Base-by-base conservation (phyloP, 2,113 vertebrate species). In the Oenanthe oenanthe region DNA sequence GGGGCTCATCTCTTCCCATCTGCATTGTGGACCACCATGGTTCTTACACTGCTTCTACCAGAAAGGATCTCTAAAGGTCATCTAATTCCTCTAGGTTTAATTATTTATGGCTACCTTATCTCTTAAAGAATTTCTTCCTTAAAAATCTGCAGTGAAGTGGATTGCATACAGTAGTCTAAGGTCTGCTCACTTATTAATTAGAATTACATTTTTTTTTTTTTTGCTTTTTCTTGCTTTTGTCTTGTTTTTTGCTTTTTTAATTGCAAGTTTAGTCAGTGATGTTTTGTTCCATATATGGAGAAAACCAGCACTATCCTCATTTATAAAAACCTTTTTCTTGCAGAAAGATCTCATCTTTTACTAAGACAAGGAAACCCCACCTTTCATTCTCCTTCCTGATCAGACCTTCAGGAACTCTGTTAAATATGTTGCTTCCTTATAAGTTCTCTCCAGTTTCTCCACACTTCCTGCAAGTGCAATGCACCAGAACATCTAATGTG, bases 221-320 rank as follows among this genome's bases (percentile, higher is more conserved):
- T 10, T 2, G 10, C 3, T 6, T 20, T 65, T 25, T 13, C 3
- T 4, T 10, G 3, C 29, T 54, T 25, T 32, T n/a, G 34, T 28
- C 4, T 57, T 58, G 3, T 13, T 14, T 40, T 24, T 17, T 8
- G 21, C 4, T 29, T 58, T 21, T 65, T 58, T 7, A 36, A 51
- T 71, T 89, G 3, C 12, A 48, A 25, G 40, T 74, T 68, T 79
- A 79, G 60, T 8, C 8, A 42, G 4, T 45, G 47, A 22, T 6
- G 32, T 36, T 75, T 79, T 92, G 77, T 20, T 75, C 58, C 21
- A 58, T 26, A 47, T 15, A 22, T 1, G 9, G 9, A 80, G 14
- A 43, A 83, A 63, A 68, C 2, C 11, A 47, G 4, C n/a, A 28
- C 24, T 63, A 7, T 65, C 48, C 8, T 76, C 5, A 36, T 81